A percentile compares a stretch with the other conserved stretches of the same genome.
phyloP scores from a whole-genome alignment of 2,888 invertebrate genomes.

The Cephalotes varians region DNA sequence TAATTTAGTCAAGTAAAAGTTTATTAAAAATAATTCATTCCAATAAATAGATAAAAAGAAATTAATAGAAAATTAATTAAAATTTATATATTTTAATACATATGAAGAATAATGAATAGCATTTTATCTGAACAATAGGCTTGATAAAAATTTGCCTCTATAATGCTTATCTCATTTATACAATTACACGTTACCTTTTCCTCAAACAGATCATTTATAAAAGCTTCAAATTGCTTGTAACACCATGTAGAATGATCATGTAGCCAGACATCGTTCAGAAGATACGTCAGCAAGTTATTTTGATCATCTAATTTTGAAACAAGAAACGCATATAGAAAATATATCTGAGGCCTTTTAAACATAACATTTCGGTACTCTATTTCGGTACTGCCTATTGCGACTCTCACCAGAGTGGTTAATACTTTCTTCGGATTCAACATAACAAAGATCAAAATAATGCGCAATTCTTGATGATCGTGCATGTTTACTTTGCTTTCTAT shows the following conservation, averaged over 20 bases:
- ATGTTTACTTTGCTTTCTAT: constrained; percentile 73
- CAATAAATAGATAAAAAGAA: background rate
- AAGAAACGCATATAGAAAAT: constrained; percentile 76
- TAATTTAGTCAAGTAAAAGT: no score
- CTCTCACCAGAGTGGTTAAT: constrained; percentile 76
- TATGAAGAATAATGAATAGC: background rate
- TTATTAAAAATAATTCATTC: background rate
- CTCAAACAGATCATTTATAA: constrained; percentile 66
- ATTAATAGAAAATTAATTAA: no score
- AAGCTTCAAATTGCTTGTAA: constrained; percentile 71
- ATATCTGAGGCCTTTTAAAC: constrained; percentile 72
- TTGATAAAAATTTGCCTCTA: background rate
- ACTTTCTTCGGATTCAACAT: constrained; percentile 76
- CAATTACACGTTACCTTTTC: background rate
- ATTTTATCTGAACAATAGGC: background rate
- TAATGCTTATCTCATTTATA: background rate
- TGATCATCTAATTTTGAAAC: constrained; percentile 68
- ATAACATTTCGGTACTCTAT: constrained; percentile 71
- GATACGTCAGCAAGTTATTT: constrained; percentile 63
- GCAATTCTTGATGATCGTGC: constrained; percentile 56
- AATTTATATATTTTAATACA: background rate
- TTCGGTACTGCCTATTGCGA: constrained; percentile 74
- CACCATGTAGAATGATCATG: constrained; percentile 71
- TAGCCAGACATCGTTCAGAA: constrained; percentile 67
- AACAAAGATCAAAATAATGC: constrained; percentile 68